phyloP scores from a whole-genome alignment of 37 sponge, comb jelly and placozoan species.

The Tethya wilhelma region DNA sequence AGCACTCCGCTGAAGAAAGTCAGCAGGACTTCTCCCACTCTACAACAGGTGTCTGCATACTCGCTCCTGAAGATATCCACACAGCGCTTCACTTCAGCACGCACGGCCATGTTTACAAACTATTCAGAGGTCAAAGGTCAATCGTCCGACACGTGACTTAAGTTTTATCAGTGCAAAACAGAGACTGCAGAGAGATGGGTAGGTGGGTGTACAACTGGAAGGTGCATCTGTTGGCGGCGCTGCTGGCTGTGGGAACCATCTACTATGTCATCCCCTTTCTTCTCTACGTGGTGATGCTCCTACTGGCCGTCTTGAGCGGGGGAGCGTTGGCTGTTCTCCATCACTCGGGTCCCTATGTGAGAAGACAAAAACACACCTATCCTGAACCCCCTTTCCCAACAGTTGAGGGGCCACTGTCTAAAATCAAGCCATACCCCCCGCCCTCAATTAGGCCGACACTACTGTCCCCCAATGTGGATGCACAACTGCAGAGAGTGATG shows the following conservation, averaged over 20 bases:
- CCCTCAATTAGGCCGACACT: conserved; percentile 19
- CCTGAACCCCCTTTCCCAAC: conserved; percentile 22
- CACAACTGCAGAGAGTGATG: conserved; percentile 27
- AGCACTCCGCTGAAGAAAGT: conserved; percentile 51
- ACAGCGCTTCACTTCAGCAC: conserved; percentile 16
- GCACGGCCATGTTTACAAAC: not conserved
- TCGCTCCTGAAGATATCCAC: conserved; percentile 27
- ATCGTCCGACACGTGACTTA: not conserved
- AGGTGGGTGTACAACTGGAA: conserved; percentile 10
- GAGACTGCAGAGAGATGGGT: not conserved
- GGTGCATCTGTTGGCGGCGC: not conserved
- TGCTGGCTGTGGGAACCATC: not conserved
- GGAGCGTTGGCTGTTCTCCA: conserved; percentile 35
- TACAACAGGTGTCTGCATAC: conserved; percentile 29
- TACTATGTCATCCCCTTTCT: conserved; percentile 33
- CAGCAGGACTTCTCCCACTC: conserved; percentile 59
- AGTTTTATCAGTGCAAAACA: not conserved
- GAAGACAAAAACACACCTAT: conserved; percentile 40
- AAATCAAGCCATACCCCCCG: conserved; percentile 48
- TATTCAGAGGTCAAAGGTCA: not conserved
- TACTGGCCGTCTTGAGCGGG: conserved; percentile 17
- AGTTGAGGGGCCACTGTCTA: conserved; percentile 7
- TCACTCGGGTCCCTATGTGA: conserved; percentile 46
- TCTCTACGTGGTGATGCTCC: conserved; percentile 38
- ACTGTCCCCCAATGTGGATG: conserved; percentile 36